Percentiles rank a stretch among this genome's conserved stretches.
phyloP scores from a whole-genome alignment of 1,140 invertebrate species.

The Monomorium pharaonis region DNA sequence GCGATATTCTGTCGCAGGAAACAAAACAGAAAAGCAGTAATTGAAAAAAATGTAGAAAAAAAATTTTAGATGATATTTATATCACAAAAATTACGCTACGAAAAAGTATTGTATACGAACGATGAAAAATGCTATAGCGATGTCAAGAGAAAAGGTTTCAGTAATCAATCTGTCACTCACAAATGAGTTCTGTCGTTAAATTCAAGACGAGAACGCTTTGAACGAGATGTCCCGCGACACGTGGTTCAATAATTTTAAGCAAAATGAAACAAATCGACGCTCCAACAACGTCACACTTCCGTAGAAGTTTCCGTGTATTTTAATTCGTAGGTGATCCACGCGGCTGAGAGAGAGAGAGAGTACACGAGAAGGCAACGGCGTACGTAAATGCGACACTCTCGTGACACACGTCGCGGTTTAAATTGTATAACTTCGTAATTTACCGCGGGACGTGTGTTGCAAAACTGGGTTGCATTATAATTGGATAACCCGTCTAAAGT shows the following conservation, averaged over 20 bases:
- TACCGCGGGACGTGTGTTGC: constrained; percentile 26
- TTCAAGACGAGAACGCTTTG: not conserved
- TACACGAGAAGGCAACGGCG: constrained; percentile 4
- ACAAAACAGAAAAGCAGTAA: not conserved
- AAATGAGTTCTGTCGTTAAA: not conserved
- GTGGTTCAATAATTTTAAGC: not conserved
- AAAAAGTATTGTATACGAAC: not conserved
- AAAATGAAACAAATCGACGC: not conserved
- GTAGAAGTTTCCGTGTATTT: not conserved
- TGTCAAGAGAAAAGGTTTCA: not conserved
- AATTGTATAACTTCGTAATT: constrained; percentile 53
- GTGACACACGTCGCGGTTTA: constrained; percentile 35
- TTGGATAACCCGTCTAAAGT: constrained; percentile 47
- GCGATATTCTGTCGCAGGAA: not conserved
- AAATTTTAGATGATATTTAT: not conserved
- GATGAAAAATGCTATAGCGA: not conserved
- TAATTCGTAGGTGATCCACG: not conserved
- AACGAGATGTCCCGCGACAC: not conserved
- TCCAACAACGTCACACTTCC: not conserved
- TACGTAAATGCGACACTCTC: not conserved
- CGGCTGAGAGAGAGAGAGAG: not conserved
- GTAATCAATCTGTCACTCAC: not conserved
- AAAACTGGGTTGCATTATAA: constrained; percentile 57
- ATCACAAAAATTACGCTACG: not conserved
- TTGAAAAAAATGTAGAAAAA: constrained; percentile 10